Base-by-base conservation (phyloP, 2,888 invertebrate genomes). In the Drosophila peninsularis region DNA sequence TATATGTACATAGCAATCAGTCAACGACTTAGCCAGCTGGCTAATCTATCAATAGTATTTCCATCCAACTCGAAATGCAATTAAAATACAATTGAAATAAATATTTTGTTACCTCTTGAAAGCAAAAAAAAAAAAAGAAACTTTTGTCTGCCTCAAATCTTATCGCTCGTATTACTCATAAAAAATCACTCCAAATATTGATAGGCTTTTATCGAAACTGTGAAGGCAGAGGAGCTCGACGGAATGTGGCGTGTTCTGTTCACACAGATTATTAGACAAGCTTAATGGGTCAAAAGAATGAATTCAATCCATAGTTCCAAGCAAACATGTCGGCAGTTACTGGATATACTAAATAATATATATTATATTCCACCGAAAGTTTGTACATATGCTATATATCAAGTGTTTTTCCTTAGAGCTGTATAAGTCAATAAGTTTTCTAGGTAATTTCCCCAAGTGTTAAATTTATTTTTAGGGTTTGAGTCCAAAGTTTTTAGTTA, bases 161-260 rank as follows among this genome's bases (percentile, higher is more conserved):
- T 58, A 81, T 70, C 73, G 34, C 11, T 45, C 34, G 21, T 62
- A 64, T 82, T 86, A 83, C 61, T 86, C 87, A 82, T 80, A 66
- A 58, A 76, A 79, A 70, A 36, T 27, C 44, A 11, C 53, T 3
- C 11, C n/a, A 37, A 36, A 24, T 52, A 41, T 47, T 62, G 62
- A 75, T 57, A 54, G 39, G 30, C 10, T 52, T 61, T 55, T 71
- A 19, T 9, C 57, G 30, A 13, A 17, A 13, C 47, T 30, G 47
- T 11, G 10, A 2, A 24, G 9, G 6, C 44, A 5, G 42, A 37
- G 37, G 39, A 49, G 14, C 10, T 19, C 21, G 37, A 62, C 7
- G 5, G 13, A 41, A 66, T 50, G 39, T 77, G 68, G 68, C 63
- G 73, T 78, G 78, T 62, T 72, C 39, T 21, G 17, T 70, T 17